Evolutionary conservation across 2,888 invertebrate genomes (phyloP), one percentile per base, ranked within the genome.

Genomic region (Pomacea canaliculata): DNA sequence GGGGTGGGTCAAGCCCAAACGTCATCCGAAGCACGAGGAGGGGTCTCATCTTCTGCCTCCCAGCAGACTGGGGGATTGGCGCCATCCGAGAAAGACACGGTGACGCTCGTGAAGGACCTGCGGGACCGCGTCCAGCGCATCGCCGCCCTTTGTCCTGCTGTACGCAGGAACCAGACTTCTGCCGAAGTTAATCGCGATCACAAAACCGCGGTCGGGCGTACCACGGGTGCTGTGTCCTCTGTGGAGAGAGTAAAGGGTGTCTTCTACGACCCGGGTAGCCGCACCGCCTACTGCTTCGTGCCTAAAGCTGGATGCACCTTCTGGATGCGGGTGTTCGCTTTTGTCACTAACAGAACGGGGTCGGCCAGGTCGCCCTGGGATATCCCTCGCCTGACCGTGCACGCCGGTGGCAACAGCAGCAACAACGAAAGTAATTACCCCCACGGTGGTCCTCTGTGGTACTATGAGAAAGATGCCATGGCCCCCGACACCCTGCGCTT

Each of bases 291-390:
- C 8, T 63, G 63, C 63, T 63, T 63, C 63, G 63, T 63, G n/a
- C 63, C 63, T 7, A 63, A 63, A 19, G 63, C 63, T 12, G 63
- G 63, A 10, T 63, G 63, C 63, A 63, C 63, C 16, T 63, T 63
- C 63, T 63, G 63, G 63, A 63, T 63, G 27, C 63, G 63, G 10
- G 63, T 63, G 10, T 63, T 5, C 27, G n/a, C 68, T 27, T 68
- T 19, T 12, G 13, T 68, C 37, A 12, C n/a, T 2, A 69, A 69
- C 51, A 56, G 51, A 10, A 56, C 49, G 48, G 7, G 8, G 48
- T 16, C 49, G n/a, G 48, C 9, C 16, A n/a, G 48, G 48, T 69
- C 69, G 49, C 69, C 69, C n/a, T 69, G 69, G 69, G 51, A 69
- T n/a, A 48, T 69, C 19, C 51, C 69, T 19, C 69, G 69, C 49